These are phyloP conservation scores for Crematogaster levior DNA, from an alignment of 2,888 invertebrate species.

Conservation along the genomic window DNA sequence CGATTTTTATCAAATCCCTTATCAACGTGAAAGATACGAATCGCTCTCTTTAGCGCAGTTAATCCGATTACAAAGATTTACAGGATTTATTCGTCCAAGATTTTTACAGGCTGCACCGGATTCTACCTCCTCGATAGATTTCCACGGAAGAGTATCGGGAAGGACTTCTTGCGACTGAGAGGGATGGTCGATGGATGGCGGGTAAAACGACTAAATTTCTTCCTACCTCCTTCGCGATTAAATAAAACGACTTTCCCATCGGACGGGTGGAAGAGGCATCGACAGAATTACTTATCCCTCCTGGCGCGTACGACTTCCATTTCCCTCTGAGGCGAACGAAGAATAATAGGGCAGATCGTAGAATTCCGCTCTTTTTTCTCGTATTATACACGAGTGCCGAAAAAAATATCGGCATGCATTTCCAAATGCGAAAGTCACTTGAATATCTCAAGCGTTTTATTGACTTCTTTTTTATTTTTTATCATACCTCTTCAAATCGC, in stretches of 20 bases:
- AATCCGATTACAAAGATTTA: conserved; percentile 63
- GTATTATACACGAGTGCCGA: conserved; percentile 30
- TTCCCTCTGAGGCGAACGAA: conserved; percentile 40
- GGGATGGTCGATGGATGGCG: conserved; percentile 31
- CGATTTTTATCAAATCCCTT: conserved; percentile 27
- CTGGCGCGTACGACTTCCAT: conserved; percentile 47
- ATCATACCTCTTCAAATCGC: conserved; percentile 9
- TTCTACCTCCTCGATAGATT: conserved; percentile 49
- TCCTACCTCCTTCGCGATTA: conserved; percentile 72
- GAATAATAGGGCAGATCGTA: conserved; percentile 47
- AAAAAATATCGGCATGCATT: conserved; percentile 22
- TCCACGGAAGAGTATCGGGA: conserved; percentile 40
- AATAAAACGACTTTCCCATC: conserved; percentile 76
- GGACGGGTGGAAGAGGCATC: conserved; percentile 48
- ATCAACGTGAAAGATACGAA: conserved; percentile 30
- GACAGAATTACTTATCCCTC: conserved; percentile 72
- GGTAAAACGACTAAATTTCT: conserved; percentile 33
- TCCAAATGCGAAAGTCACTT: not conserved
- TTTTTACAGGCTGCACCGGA: conserved; percentile 48
- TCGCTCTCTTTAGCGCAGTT: conserved; percentile 47
- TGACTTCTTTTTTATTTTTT: not conserved
- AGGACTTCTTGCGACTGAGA: conserved; percentile 26
- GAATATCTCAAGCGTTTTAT: not conserved
- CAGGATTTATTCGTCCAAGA: conserved; percentile 56
- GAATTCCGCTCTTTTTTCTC: conserved; percentile 33